These are phyloP conservation scores for Urosaurus nigricauda DNA, from an alignment of 2,797 vertebrate genomes.

Conservation along the genomic window DNA sequence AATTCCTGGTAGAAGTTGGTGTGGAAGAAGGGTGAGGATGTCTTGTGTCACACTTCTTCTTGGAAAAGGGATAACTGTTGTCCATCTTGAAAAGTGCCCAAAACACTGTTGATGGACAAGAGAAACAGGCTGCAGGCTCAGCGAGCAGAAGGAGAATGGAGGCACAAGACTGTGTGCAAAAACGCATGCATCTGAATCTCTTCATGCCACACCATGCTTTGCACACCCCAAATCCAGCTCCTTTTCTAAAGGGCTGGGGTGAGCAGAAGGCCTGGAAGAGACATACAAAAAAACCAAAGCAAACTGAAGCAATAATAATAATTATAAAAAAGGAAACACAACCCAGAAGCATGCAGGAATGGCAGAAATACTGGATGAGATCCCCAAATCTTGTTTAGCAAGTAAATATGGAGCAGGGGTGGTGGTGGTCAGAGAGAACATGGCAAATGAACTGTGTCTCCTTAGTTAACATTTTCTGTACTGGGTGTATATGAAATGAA, in stretches of 20 bases:
- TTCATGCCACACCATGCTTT: slow-evolving; percentile 23
- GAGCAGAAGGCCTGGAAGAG: slow-evolving; percentile 8
- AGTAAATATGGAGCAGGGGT: background rate
- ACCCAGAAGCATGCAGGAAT: slow-evolving; percentile 16
- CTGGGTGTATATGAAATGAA: background rate
- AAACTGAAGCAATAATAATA: background rate
- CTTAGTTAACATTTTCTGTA: background rate
- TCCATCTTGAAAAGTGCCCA: slow-evolving; percentile 2
- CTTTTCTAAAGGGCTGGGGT: slow-evolving; percentile 1
- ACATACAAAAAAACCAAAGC: background rate
- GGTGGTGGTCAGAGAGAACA: background rate
- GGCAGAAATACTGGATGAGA: background rate
- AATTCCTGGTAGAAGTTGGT: slow-evolving; percentile 14
- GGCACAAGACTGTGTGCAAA: background rate
- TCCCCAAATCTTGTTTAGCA: background rate
- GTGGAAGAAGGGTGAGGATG: background rate
- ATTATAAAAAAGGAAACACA: background rate
- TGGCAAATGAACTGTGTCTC: background rate
- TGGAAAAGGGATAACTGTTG: background rate
- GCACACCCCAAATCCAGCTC: slow-evolving; percentile 2
- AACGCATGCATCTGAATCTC: slow-evolving; percentile 10
- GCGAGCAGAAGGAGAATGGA: background rate
- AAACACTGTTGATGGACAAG: slow-evolving; percentile 25
- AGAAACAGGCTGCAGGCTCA: slow-evolving; percentile 2
- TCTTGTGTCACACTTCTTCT: background rate